Percentiles rank a stretch among this genome's conserved stretches.
Conservation (phyloP, 2,888 invertebrate species). For the Conus canariensis region DNA sequence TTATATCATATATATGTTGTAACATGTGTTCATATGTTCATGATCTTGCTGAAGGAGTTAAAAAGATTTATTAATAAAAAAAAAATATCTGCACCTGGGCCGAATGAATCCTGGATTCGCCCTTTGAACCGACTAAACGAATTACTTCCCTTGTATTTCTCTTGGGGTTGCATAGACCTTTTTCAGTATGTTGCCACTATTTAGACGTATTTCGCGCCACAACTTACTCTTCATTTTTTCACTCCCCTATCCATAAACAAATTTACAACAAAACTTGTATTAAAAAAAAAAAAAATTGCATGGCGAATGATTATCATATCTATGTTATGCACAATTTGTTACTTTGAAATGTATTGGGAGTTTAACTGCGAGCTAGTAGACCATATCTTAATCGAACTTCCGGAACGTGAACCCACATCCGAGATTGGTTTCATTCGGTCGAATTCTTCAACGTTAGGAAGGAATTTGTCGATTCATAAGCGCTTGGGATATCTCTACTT, state of each 20-base stretch:
- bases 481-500: not conserved
- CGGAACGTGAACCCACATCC: slow-evolving; percentile 40
- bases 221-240: not conserved
- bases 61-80: too few species aligned
- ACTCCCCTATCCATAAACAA: not conserved
- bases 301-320: not conserved
- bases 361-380: slow-evolving; percentile 6
- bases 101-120: too few species aligned
- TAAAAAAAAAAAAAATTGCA: too few species aligned
- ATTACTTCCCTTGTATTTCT: too few species aligned
- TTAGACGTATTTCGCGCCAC: not conserved
- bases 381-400: slow-evolving; percentile 38
- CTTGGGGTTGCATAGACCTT: not conserved
- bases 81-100: too few species aligned
- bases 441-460: slow-evolving; percentile 25
- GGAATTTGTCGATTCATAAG: slow-evolving; percentile 12
- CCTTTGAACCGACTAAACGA: too few species aligned
- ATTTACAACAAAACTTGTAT: too few species aligned
- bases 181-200: not conserved
- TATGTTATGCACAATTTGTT: not conserved
- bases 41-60: too few species aligned
- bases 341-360: too few species aligned
- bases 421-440: slow-evolving; percentile 5
- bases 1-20: too few species aligned
- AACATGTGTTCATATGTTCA: too few species aligned